These are phyloP conservation scores for Dicyrtoma fusca DNA, from an alignment of 2,888 invertebrate species.

Conservation along the genomic window DNA sequence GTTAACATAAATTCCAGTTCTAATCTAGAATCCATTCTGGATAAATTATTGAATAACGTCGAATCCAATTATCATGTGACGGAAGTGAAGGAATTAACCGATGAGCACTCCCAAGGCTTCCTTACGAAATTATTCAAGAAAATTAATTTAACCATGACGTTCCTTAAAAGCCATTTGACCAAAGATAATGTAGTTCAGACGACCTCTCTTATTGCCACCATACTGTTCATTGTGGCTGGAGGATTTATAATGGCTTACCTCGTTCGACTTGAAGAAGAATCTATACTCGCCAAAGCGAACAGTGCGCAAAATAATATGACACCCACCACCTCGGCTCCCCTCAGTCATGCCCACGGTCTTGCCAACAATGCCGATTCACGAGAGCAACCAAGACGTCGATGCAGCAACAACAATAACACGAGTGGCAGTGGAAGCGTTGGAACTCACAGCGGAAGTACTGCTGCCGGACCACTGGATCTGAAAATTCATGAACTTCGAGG, in stretches of 20 bases:
- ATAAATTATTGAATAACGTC: slow-evolving; percentile 62
- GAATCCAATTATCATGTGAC: slow-evolving; percentile 30
- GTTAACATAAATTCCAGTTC: slow-evolving; percentile 59
- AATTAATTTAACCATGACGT: slow-evolving; percentile 71
- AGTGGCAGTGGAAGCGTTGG: slow-evolving; percentile 60
- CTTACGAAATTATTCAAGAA: slow-evolving; percentile 71
- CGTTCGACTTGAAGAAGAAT: slow-evolving; percentile 60
- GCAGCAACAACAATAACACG: slow-evolving; percentile 57
- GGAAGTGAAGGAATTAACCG: slow-evolving; percentile 69
- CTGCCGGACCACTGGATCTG: slow-evolving; percentile 64
- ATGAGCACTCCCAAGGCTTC: slow-evolving; percentile 76
- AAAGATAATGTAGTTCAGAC: slow-evolving; percentile 79
- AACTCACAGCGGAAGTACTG: neutral
- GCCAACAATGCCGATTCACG: no score
- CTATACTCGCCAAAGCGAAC: slow-evolving; percentile 54
- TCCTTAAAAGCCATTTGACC: slow-evolving; percentile 72
- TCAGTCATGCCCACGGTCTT: neutral
- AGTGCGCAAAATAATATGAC: slow-evolving; percentile 23
- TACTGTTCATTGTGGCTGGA: slow-evolving; percentile 74
- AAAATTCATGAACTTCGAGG: slow-evolving; percentile 88
- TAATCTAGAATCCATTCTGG: slow-evolving; percentile 73
- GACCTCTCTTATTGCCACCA: slow-evolving; percentile 75
- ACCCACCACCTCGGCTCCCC: neutral
- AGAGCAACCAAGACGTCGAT: slow-evolving; percentile 56
- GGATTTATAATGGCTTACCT: slow-evolving; percentile 86